Percentiles rank a stretch among this genome's conserved stretches.
These are phyloP conservation scores for Dorcus parallelipipedus DNA, from an alignment of 2,888 invertebrate genomes.

Conservation along the genomic window DNA sequence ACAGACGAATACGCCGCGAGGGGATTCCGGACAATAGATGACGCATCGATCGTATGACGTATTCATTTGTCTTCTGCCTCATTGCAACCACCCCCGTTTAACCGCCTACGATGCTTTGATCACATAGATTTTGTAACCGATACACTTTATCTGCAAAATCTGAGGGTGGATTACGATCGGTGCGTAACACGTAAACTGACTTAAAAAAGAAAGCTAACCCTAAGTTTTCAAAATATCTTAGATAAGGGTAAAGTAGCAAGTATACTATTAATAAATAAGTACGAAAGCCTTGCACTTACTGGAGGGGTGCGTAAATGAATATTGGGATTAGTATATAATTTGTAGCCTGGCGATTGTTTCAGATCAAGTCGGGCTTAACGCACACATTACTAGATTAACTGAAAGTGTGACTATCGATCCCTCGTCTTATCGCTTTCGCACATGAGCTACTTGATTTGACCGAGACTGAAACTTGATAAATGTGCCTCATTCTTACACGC, in stretches of 20 bases:
- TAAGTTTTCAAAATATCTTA: too few species aligned
- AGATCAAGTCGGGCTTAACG: constrained; percentile 30
- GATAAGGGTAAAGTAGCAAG: too few species aligned
- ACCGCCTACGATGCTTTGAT: constrained; percentile 24
- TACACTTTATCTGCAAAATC: constrained; percentile 23
- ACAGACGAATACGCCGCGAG: constrained; percentile 34
- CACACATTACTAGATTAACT: constrained; percentile 36
- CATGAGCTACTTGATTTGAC: constrained; percentile 22
- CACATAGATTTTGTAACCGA: constrained; percentile 25
- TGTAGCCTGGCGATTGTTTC: constrained; percentile 35
- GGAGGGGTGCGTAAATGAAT: too few species aligned
- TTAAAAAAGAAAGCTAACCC: too few species aligned
- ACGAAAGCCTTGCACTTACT: too few species aligned
- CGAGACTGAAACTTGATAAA: constrained; percentile 7
- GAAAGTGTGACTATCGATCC: constrained; percentile 42
- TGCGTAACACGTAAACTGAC: background rate
- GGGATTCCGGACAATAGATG: constrained; percentile 42
- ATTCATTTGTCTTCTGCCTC: constrained; percentile 45
- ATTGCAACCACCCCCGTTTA: constrained; percentile 23
- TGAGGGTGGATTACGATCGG: constrained; percentile 12
- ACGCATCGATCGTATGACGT: constrained; percentile 44
- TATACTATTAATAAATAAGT: too few species aligned
- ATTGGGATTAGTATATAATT: constrained; percentile 32
- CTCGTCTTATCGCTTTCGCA: constrained; percentile 26
- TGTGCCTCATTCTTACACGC: constrained; percentile 10